Conservation (phyloP, 2,113 vertebrate species). For the Plecturocebus donacophilus region DNA sequence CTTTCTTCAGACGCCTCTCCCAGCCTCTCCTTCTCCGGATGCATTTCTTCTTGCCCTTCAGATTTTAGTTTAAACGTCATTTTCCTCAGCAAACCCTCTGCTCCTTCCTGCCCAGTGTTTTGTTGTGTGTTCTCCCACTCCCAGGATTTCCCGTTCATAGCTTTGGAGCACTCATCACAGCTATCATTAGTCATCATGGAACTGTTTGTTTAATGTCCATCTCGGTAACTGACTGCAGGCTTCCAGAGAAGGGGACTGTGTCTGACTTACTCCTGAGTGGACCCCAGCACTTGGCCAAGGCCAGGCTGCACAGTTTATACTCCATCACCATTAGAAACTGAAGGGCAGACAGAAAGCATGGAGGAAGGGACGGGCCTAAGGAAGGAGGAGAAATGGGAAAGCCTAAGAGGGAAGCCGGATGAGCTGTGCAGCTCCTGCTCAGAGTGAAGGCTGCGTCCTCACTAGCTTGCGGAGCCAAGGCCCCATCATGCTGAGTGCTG, state of each 20-base stretch:
- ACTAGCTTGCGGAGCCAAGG: background rate
- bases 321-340: background rate
- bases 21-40: background rate
- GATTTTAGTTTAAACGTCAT: background rate
- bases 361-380: background rate
- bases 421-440: background rate
- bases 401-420: background rate
- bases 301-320: background rate
- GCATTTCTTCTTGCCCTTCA: background rate
- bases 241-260: background rate
- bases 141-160: no score
- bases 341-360: background rate
- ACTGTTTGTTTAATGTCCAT: background rate
- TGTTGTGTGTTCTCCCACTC: background rate
- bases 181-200: background rate
- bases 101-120: background rate
- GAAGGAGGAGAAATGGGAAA: background rate
- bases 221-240: background rate
- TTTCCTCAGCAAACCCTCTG: background rate
- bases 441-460: background rate
- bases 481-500: rapidly evolving
- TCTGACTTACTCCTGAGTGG: background rate
- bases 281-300: background rate
- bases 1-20: background rate
- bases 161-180: background rate